A percentile compares a stretch with the other conserved stretches of the same genome.
phyloP scores from a whole-genome alignment of 2,888 invertebrate species.

The Oxyteleia sp. region DNA sequence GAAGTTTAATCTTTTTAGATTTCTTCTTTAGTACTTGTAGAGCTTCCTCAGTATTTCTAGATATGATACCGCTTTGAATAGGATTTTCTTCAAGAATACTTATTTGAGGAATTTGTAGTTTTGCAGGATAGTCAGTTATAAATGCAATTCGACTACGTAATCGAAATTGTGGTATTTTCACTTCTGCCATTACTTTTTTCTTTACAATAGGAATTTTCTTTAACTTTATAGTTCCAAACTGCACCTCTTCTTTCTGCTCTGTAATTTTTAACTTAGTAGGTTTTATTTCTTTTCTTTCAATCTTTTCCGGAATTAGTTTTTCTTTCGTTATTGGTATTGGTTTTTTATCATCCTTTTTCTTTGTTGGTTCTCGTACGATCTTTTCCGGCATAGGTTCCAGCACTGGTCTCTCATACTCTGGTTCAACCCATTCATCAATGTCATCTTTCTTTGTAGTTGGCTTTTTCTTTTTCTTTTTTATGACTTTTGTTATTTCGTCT shows the following conservation, averaged over 20 bases:
- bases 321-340: slow-evolving; percentile 73
- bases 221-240: slow-evolving; percentile 91
- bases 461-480: slow-evolving; percentile 76
- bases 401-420: slow-evolving; percentile 85
- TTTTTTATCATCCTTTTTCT: slow-evolving; percentile 81
- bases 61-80: slow-evolving; percentile 90
- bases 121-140: slow-evolving; percentile 90
- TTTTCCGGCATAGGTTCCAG: slow-evolving; percentile 87
- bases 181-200: slow-evolving; percentile 87
- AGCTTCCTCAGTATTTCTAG: slow-evolving; percentile 92
- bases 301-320: slow-evolving; percentile 88
- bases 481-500: too few relatives aligned
- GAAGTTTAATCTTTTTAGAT: slow-evolving; percentile 89
- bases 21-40: slow-evolving; percentile 90
- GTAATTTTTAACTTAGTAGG: slow-evolving; percentile 90
- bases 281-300: slow-evolving; percentile 90
- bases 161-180: slow-evolving; percentile 90
- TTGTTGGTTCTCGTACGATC: slow-evolving; percentile 83
- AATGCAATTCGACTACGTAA: slow-evolving; percentile 92
- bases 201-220: slow-evolving; percentile 89
- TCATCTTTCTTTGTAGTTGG: slow-evolving; percentile 77
- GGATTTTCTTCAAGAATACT: slow-evolving; percentile 88
- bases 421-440: slow-evolving; percentile 84
- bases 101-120: slow-evolving; percentile 88
- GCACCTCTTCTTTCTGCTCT: slow-evolving; percentile 89